Conservation (phyloP, 1,140 invertebrate genomes). For the Zaprionus davidi region DNA sequence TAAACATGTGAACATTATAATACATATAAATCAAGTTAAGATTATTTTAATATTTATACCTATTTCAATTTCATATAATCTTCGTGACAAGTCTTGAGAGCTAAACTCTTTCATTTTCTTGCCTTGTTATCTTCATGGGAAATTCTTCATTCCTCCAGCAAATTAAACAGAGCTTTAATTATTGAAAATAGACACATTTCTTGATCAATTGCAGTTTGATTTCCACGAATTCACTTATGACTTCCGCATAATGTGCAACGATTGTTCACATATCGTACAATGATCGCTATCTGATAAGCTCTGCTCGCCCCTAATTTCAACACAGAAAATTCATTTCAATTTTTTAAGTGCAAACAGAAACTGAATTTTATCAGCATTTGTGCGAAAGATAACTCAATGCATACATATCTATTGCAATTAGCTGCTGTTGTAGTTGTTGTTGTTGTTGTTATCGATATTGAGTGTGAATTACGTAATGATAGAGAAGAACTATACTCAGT, state of each 20-base stretch:
- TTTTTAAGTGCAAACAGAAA: slow-evolving; percentile 3
- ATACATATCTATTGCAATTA: slow-evolving; percentile 47
- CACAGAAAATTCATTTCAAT: slow-evolving; percentile 28
- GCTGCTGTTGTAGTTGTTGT: slow-evolving; percentile 20
- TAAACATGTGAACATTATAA: too few relatives aligned
- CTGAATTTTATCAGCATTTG: slow-evolving; percentile 18
- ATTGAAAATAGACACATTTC: neutral
- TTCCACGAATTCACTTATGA: neutral
- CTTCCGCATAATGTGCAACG: slow-evolving; percentile 21
- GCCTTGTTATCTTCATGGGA: neutral
- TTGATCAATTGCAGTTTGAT: neutral
- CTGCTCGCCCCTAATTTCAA: slow-evolving; percentile 7
- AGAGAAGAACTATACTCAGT: neutral
- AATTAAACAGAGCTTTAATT: neutral
- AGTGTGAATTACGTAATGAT: slow-evolving; percentile 23
- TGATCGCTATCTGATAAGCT: neutral
- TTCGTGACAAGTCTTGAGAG: too few relatives aligned
- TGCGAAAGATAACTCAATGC: slow-evolving; percentile 34
- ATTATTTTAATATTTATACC: too few relatives aligned
- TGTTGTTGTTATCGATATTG: slow-evolving; percentile 21
- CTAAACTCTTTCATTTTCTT: neutral
- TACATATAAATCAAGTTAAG: too few relatives aligned
- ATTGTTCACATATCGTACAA: slow-evolving; percentile 10
- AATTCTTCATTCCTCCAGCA: neutral
- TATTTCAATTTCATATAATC: too few relatives aligned